Evolutionary conservation across 1,140 invertebrate species (phyloP), one percentile per base, ranked within the genome.

Genomic region (Phthorimaea operculella): DNA sequence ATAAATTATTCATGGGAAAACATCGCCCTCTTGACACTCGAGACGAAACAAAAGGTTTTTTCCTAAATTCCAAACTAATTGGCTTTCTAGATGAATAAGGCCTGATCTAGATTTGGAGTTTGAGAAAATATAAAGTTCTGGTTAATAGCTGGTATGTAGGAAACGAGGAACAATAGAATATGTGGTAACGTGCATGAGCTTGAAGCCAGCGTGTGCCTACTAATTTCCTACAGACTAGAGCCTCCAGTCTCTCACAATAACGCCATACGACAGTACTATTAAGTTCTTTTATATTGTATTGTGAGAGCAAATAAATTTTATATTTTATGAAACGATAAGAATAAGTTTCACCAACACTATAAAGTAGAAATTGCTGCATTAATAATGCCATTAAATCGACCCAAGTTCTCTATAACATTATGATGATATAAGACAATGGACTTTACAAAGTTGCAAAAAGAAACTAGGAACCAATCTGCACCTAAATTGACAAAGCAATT

Each of bases 1-100:
- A 65, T 64, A 68, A 60, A 65, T 63, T 28, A 55, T 5, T 45
- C 63, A 60, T 69, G 65, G 52, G 67, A 70, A 69, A 66, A 66
- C 62, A 63, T 59, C 63, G 64, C 62, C 67, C 61, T 55, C 63
- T 56, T 62, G 60, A 57, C 18, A 47, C 45, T 52, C 34, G 14
- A 57, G 50, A 58, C 61, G 39, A 52, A 54, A 55, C 42, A 51
- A 21, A 52, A 53, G 44, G 42, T 57, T 47, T 47, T 47, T 47
- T 39, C 36, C 15, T 47, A 47, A 47, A 47, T 47, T 47, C 44
- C 15, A 16, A 9, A 14, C 44, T 47, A 47, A 47, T 47, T 47
- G 15, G n/a, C n/a, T 15, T 47, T 15, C 16, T 47, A 18, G 51
- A 28, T 47, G 44, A 47, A 61, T 52, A 54, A 52, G 52, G 33